Base-by-base conservation (phyloP, 2,888 invertebrate species). In the Drosophila recens region DNA sequence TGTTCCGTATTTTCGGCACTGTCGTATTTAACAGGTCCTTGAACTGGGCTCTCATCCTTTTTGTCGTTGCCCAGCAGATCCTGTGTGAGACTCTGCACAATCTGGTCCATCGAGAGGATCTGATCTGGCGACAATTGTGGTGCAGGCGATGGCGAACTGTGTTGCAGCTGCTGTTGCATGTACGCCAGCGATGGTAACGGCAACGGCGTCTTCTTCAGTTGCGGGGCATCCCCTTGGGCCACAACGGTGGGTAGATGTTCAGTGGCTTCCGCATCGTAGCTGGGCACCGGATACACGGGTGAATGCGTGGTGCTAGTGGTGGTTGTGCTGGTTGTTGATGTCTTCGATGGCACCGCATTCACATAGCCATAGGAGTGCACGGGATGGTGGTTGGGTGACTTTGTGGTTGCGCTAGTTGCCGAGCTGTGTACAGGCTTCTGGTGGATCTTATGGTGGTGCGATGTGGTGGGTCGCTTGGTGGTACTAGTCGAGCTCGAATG, bases 31-130 rank as follows among this genome's bases (percentile, higher is more conserved):
- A 79, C 43, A 0, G 86, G 87, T 1, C 51, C 58, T 10, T 45
- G 48, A 4, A 10, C 43, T 1, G 54, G 10, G 0, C 46, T 56
- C 3, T 71, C 64, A n/a, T 80, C 73, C 36, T 72, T 70, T 5
- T 88, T 72, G 9, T 81, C 80, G 4, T 46, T 78, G 13, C 68
- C 51, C 23, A 75, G 48, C 53, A 74, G 57, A 53, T 85, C 87
- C 42, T 91, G 86, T 3, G 91, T 91, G 0, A 92, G 79, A 5
- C 90, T 89, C 54, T 91, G 90, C 42, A 92, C 82, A 30, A 92
- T 92, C 81, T 92, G 91, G 72, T 92, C 91, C 79, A 92, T 90
- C 0, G 92, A 92, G 2, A 90, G 70, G 57, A 91, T 87, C 6
- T 86, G 75, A 62, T 90, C 91, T 3, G 90, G 87, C 2, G 90